A percentile compares a stretch with the other conserved stretches of the same genome.
These are phyloP conservation scores for Physeter macrocephalus DNA, from an alignment of 2,113 vertebrate species.

Conservation along the genomic window DNA sequence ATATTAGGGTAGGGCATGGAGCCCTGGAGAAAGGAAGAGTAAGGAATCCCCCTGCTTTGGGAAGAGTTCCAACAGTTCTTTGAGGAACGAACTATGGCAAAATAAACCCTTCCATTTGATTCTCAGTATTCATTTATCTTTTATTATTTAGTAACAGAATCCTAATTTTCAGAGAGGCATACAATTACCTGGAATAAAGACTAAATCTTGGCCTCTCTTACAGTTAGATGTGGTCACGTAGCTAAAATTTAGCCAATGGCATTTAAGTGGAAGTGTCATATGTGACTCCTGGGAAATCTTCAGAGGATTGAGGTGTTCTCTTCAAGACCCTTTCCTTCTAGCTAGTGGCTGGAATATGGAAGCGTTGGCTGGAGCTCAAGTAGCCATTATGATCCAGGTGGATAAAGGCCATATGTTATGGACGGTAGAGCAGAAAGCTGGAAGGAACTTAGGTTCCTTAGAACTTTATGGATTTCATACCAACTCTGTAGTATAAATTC, in stretches of 20 bases:
- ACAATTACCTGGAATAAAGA: neutral
- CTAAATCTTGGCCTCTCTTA: neutral
- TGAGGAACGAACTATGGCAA: neutral
- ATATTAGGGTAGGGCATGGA: neutral
- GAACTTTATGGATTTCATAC: neutral
- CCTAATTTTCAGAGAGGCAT: neutral
- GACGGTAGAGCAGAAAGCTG: neutral
- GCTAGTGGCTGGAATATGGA: neutral
- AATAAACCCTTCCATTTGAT: neutral
- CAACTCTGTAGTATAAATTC: neutral
- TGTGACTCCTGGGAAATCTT: neutral
- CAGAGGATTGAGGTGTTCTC: neutral
- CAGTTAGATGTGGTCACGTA: neutral
- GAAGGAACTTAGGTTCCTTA: neutral
- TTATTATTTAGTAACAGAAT: neutral
- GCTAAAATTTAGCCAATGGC: neutral
- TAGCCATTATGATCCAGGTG: neutral
- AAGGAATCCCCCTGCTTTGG: neutral
- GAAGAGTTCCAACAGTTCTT: neutral
- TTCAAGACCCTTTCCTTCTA: neutral
- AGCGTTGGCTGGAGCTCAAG: neutral
- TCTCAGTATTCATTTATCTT: neutral
- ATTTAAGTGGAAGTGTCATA: neutral
- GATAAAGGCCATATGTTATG: neutral
- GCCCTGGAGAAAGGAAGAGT: neutral